Conservation (phyloP, 2,113 vertebrate genomes). For the Podocnemis expansa region DNA sequence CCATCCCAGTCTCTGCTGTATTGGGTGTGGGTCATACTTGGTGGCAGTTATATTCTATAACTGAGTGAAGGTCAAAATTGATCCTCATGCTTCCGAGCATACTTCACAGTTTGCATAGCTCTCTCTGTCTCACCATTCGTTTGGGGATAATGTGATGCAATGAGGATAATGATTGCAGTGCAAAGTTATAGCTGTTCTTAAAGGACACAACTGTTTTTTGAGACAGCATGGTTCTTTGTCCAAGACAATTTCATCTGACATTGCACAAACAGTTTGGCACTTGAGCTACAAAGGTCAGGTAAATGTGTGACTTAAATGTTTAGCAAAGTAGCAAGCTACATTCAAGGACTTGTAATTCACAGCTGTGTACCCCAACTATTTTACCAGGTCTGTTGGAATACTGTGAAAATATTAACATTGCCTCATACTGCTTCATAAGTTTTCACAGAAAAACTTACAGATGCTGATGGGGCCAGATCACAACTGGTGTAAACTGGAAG, state of each 20-base stretch:
- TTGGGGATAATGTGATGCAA: background rate
- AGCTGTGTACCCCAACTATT: background rate
- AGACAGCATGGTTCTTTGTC: background rate
- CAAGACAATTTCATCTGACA: background rate
- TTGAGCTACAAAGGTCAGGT: background rate
- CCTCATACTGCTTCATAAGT: background rate
- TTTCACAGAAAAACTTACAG: background rate
- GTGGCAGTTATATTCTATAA: background rate
- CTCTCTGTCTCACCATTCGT: background rate
- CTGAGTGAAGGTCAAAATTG: background rate
- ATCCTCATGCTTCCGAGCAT: background rate
- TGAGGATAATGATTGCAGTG: background rate
- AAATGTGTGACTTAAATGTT: fast-evolving
- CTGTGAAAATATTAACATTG: background rate
- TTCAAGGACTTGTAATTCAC: background rate
- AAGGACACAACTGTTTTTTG: background rate
- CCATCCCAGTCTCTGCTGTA: background rate
- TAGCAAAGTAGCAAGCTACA: background rate
- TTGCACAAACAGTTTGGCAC: background rate
- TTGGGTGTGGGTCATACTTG: background rate
- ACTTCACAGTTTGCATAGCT: background rate
- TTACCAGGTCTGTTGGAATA: background rate
- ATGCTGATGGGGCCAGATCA: background rate
- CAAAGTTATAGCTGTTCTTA: background rate
- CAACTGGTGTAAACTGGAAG: background rate